Evolutionary conservation across 1,140 invertebrate genomes (phyloP).

Genomic region (Drosophila asahinai): DNA sequence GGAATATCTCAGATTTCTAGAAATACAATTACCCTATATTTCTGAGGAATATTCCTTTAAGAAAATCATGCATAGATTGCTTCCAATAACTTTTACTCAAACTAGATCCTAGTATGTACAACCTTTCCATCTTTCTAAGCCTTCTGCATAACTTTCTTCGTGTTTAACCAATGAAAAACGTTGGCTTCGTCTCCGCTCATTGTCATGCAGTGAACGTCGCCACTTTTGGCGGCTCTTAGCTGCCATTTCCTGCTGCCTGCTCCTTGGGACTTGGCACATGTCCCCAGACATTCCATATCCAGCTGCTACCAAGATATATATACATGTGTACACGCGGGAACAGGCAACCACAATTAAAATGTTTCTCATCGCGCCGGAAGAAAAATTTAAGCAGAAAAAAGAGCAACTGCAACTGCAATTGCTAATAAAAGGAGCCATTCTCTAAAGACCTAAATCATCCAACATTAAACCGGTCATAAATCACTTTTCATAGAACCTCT

Average conservation of each 20-base stretch:
- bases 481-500: neutral
- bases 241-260: conserved; percentile 7
- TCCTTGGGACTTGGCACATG: conserved; percentile 35
- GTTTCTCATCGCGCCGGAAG: neutral
- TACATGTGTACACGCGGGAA: neutral
- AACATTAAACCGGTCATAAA: conserved; percentile 17
- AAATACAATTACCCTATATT: no score
- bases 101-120: neutral
- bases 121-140: neutral
- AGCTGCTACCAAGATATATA: conserved; percentile 30
- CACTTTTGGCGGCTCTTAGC: conserved; percentile 29
- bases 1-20: no score
- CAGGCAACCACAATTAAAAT: conserved; percentile 37
- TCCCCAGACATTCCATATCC: conserved; percentile 10
- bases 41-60: neutral
- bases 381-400: neutral
- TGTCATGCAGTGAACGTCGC: conserved; percentile 49
- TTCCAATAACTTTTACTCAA: neutral
- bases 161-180: neutral
- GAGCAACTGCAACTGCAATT: neutral
- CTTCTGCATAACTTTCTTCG: conserved; percentile 1
- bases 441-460: conserved; percentile 21
- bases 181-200: conserved; percentile 20
- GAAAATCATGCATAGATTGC: neutral
- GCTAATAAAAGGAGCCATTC: neutral